These are phyloP conservation scores for Drosophila paulistorum DNA, from an alignment of 1,140 invertebrate genomes.

Conservation along the genomic window DNA sequence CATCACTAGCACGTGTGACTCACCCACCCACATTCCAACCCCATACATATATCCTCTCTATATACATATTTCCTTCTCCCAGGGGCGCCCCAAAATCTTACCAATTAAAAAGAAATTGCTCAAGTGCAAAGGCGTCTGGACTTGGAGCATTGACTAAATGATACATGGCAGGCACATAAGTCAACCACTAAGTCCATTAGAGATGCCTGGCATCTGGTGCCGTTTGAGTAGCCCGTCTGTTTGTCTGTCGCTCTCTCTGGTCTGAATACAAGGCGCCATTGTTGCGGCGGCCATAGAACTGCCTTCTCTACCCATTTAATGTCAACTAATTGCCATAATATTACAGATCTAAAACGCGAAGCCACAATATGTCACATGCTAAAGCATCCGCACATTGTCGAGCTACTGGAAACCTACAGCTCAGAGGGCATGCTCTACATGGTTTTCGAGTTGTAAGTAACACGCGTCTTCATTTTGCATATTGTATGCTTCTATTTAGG, in stretches of 20 bases:
- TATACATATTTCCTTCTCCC: neutral
- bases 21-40: neutral
- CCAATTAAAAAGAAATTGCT: slow-evolving; percentile 77
- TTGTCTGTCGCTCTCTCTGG: neutral
- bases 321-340: slow-evolving; percentile 69
- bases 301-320: slow-evolving; percentile 43
- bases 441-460: slow-evolving; percentile 99
- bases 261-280: neutral
- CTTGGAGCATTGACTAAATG: slow-evolving; percentile 70
- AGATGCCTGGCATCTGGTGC: slow-evolving; percentile 60
- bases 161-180: slow-evolving; percentile 73
- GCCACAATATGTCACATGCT: slow-evolving; percentile 99
- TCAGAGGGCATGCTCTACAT: slow-evolving; percentile 99
- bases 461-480: slow-evolving; percentile 6
- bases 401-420: slow-evolving; percentile 98
- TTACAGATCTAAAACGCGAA: slow-evolving; percentile 97
- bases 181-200: slow-evolving; percentile 71
- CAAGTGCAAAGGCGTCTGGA: slow-evolving; percentile 61
- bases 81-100: slow-evolving; percentile 21
- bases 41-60: neutral
- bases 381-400: slow-evolving; percentile 99
- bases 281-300: slow-evolving; percentile 36
- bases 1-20: slow-evolving; percentile 10
- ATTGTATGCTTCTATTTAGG: slow-evolving; percentile 24
- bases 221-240: neutral